Percentiles rank a stretch among this genome's conserved stretches.
Conservation (phyloP, 2,888 invertebrate genomes). For the Philhelius pedissequus region DNA sequence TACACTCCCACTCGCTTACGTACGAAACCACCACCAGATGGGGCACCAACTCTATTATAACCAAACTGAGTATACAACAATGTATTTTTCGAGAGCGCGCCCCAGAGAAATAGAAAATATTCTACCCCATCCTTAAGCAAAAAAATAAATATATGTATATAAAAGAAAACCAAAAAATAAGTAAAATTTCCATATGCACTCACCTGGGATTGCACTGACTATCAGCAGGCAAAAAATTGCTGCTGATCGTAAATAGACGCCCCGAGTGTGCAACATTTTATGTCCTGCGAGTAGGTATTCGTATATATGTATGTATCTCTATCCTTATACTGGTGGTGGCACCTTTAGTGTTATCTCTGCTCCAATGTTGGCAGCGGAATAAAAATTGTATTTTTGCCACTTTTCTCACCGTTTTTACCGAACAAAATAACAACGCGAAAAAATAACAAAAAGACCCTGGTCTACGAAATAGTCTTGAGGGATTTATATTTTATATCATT, state of each 20-base stretch:
- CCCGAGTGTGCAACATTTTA: conserved; percentile 68
- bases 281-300: conserved; percentile 47
- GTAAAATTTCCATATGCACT: conserved; percentile 68
- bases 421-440: conserved; percentile 6
- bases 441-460: neutral
- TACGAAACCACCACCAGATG: conserved; percentile 22
- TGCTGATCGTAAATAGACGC: conserved; percentile 69
- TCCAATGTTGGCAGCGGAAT: neutral
- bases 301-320: neutral
- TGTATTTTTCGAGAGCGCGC: conserved; percentile 39
- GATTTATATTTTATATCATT: conserved; percentile 59
- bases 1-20: conserved; percentile 21
- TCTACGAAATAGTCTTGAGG: conserved; percentile 42
- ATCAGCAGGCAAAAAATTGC: conserved; percentile 67
- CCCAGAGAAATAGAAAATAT: conserved; percentile 43
- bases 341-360: conserved; percentile 50
- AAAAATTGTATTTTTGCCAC: conserved; percentile 46
- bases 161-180: no score
- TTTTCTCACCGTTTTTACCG: conserved; percentile 31
- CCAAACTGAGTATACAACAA: conserved; percentile 16
- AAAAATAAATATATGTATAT: no score
- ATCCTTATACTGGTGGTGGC: neutral
- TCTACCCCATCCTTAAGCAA: neutral
- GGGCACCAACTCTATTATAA: conserved; percentile 8
- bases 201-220: conserved; percentile 68